Percentiles rank a stretch among this genome's conserved stretches.
Conservation (phyloP, 1,140 invertebrate species). For the Sarcophaga bullata region DNA sequence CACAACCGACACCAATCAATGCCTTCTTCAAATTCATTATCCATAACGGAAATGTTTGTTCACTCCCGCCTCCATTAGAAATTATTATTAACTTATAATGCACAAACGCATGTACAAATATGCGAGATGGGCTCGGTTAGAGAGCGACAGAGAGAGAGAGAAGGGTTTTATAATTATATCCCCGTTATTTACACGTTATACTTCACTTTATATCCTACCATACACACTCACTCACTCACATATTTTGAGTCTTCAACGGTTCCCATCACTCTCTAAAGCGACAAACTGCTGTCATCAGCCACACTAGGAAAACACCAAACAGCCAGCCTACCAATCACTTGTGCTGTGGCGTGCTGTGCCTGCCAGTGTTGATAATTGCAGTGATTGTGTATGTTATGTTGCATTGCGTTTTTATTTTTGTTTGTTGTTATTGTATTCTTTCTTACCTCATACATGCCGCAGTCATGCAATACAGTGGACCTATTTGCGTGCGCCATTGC, state of each 20-base stretch:
- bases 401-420: neutral
- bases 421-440: neutral
- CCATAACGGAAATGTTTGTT: neutral
- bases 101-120: too few relatives aligned
- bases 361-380: neutral
- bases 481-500: conserved; percentile 57
- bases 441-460: conserved; percentile 54
- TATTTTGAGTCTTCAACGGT: neutral
- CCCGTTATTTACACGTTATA: neutral
- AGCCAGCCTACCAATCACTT: neutral
- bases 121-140: too few relatives aligned
- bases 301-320: neutral
- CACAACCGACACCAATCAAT: too few relatives aligned
- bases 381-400: neutral
- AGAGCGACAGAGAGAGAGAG: too few relatives aligned
- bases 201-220: neutral
- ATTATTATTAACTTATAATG: conserved; percentile 10
- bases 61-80: neutral
- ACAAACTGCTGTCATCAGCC: conserved; percentile 8
- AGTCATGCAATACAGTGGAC: conserved; percentile 54
- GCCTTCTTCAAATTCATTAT: too few relatives aligned
- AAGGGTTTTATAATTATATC: neutral
- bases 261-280: neutral
- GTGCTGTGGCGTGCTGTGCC: neutral
- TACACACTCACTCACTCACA: neutral